Evolutionary conservation across 2,797 vertebrate genomes (phyloP).

Genomic region (Notamacropus eugenii): DNA sequence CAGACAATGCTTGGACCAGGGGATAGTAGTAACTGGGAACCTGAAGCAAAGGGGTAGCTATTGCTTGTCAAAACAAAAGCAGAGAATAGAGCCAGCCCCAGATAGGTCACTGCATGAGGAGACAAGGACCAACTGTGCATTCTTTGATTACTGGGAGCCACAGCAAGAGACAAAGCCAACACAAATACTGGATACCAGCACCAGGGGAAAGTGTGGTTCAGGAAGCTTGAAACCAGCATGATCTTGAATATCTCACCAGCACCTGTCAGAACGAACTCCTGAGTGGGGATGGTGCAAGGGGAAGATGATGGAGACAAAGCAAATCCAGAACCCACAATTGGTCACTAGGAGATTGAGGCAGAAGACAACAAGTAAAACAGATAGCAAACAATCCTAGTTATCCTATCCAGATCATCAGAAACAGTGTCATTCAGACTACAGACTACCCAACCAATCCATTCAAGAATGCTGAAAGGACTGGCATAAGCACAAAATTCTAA

Average conservation of each 20-base stretch:
- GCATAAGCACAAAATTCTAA: too few relatives aligned
- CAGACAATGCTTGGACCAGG: not conserved
- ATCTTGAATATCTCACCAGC: not conserved
- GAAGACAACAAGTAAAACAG: not conserved
- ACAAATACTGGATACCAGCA: not conserved
- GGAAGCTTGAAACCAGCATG: not conserved
- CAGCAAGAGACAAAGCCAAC: not conserved
- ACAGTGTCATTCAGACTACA: not conserved
- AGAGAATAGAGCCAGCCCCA: not conserved
- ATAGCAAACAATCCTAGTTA: not conserved
- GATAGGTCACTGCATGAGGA: not conserved
- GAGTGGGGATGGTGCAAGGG: not conserved
- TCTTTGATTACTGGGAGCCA: not conserved
- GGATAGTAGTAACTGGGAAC: not conserved
- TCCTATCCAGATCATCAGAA: not conserved
- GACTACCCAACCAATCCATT: too few relatives aligned
- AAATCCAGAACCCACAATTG: not conserved
- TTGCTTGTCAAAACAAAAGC: not conserved
- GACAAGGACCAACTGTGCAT: not conserved
- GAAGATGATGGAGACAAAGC: not conserved
- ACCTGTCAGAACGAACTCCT: not conserved
- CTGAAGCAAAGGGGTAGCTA: not conserved
- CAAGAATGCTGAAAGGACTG: too few relatives aligned
- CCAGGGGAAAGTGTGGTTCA: not conserved
- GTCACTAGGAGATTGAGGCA: not conserved